Evolutionary conservation across 1,140 invertebrate genomes (phyloP).

Genomic region (Notospermus geniculatus): DNA sequence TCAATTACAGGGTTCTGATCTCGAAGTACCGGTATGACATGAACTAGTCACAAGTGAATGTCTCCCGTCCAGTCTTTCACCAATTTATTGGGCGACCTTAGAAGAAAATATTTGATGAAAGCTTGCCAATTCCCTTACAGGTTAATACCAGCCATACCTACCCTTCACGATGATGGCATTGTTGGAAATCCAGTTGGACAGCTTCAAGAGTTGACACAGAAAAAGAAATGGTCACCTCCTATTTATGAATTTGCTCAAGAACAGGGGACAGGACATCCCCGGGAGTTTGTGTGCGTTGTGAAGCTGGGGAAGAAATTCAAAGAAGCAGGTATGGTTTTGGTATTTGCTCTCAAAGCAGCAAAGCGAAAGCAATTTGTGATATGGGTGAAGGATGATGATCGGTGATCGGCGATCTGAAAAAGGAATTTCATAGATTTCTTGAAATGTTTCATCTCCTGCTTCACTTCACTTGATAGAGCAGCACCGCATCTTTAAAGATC

Average conservation of each 20-base stretch:
- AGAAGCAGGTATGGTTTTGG: slow-evolving; percentile 77
- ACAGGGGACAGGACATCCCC: slow-evolving; percentile 83
- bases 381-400: slow-evolving; percentile 9
- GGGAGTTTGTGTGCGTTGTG: slow-evolving; percentile 82
- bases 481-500: no score
- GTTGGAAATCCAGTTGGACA: slow-evolving; percentile 85
- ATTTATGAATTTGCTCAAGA: slow-evolving; percentile 84
- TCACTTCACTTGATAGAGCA: not conserved
- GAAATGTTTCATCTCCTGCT: not conserved
- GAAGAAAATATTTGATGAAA: no score
- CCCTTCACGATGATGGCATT: slow-evolving; percentile 28
- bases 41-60: no score
- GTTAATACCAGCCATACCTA: not conserved
- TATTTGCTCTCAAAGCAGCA: slow-evolving; percentile 27
- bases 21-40: no score
- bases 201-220: slow-evolving; percentile 95
- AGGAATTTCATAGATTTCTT: not conserved
- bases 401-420: slow-evolving; percentile 16
- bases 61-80: no score
- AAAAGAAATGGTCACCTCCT: slow-evolving; percentile 88
- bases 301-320: slow-evolving; percentile 62
- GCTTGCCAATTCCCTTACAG: no score
- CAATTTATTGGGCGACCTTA: no score
- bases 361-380: not conserved
- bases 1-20: no score